Conservation (phyloP, 2,113 vertebrate genomes). For the Dolichotis patagonum region DNA sequence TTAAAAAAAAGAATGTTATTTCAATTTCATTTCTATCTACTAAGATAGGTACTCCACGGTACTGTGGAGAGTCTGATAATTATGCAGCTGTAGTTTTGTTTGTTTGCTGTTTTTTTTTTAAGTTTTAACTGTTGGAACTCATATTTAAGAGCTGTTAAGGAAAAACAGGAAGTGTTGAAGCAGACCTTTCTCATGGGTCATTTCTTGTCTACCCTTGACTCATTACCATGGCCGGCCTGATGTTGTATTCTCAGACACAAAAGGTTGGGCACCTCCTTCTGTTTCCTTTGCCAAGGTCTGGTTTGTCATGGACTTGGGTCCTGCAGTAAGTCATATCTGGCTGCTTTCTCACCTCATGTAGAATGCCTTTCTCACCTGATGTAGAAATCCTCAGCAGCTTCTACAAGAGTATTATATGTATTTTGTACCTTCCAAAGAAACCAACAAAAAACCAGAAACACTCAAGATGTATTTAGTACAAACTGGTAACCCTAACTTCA, state of each 20-base stretch:
- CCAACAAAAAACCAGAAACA: neutral
- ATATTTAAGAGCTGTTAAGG: neutral
- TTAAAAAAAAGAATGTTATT: neutral
- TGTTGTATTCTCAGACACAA: neutral
- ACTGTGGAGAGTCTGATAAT: neutral
- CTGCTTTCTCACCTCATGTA: neutral
- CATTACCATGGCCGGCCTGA: neutral
- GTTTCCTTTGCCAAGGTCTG: neutral
- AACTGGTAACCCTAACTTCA: neutral
- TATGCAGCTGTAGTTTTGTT: neutral
- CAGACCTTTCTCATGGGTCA: neutral
- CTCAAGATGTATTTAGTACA: neutral
- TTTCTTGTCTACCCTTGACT: neutral
- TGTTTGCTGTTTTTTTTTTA: neutral
- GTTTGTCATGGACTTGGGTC: neutral
- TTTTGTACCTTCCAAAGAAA: neutral
- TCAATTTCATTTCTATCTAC: neutral
- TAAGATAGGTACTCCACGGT: neutral
- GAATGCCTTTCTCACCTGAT: neutral
- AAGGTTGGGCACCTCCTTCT: neutral
- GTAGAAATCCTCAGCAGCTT: neutral
- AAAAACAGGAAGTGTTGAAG: neutral
- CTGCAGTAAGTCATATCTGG: neutral
- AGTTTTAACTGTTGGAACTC: neutral
- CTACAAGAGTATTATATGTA: neutral